Conservation (phyloP, 2,113 vertebrate genomes). For the Notechis scutatus region DNA sequence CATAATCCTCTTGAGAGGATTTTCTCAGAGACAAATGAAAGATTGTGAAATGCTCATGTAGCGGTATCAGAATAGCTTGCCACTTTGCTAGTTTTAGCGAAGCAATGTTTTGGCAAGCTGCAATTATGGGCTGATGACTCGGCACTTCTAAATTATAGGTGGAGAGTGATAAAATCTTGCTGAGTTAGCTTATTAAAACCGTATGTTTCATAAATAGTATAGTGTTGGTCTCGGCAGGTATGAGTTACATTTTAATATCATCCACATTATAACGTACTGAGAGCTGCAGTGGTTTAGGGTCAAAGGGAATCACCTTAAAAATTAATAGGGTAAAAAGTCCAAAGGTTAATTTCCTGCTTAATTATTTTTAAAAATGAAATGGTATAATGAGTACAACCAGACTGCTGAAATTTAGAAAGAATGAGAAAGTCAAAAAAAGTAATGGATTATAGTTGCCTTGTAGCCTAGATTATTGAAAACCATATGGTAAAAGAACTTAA, state of each 20-base stretch:
- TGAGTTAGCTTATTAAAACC: constrained; percentile 72
- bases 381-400: constrained; percentile 22
- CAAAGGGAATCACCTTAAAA: constrained; percentile 34
- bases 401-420: constrained; percentile 30
- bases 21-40: constrained; percentile 41
- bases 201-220: constrained; percentile 71
- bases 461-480: neutral
- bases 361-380: constrained; percentile 13
- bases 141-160: constrained; percentile 68
- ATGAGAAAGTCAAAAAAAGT: neutral
- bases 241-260: constrained; percentile 64
- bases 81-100: constrained; percentile 43
- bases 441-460: neutral
- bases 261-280: constrained; percentile 43
- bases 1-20: constrained; percentile 43
- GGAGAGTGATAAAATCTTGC: constrained; percentile 74
- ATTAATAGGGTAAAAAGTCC: constrained; percentile 35
- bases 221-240: constrained; percentile 68
- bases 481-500: neutral
- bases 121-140: constrained; percentile 60
- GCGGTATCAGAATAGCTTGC: constrained; percentile 54
- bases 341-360: constrained; percentile 30
- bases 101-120: constrained; percentile 16
- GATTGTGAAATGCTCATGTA: constrained; percentile 36
- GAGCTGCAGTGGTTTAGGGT: constrained; percentile 48